phyloP scores from a whole-genome alignment of 2,113 vertebrate species.

The Pelecanoides urinatrix region DNA sequence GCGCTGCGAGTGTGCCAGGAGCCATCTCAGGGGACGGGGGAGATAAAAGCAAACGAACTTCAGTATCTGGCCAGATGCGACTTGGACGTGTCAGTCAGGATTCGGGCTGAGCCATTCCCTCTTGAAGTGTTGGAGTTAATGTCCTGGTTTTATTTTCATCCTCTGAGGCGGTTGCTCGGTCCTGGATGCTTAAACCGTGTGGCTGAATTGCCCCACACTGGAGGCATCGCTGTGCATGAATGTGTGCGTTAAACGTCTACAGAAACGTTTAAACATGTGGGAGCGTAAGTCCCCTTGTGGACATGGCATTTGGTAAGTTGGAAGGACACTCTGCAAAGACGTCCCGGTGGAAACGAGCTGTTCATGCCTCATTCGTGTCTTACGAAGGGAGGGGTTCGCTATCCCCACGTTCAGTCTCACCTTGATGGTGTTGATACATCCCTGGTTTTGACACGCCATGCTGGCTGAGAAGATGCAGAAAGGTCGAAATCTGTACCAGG shows the following conservation, averaged over 20 bases:
- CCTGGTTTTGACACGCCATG: neutral
- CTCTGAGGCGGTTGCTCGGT: rapidly evolving
- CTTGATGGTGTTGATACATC: neutral
- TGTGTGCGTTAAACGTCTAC: neutral
- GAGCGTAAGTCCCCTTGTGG: neutral
- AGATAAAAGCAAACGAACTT: neutral
- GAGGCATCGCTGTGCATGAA: rapidly evolving
- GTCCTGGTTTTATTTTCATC: neutral
- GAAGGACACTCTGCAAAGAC: neutral
- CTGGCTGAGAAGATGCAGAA: neutral
- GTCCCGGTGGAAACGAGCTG: neutral
- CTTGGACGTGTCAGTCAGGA: neutral
- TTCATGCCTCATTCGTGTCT: neutral
- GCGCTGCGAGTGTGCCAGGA: neutral
- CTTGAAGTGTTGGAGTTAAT: neutral
- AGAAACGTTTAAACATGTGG: neutral
- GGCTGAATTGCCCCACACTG: neutral
- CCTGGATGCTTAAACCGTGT: neutral
- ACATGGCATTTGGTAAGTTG: neutral
- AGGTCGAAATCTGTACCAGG: neutral
- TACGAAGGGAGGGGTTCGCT: neutral
- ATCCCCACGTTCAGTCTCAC: neutral
- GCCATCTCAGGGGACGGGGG: neutral
- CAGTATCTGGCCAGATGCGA: neutral
- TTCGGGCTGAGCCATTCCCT: neutral